These are phyloP conservation scores for Emydocephalus ijimae DNA, from an alignment of 2,113 vertebrate genomes.

Conservation along the genomic window DNA sequence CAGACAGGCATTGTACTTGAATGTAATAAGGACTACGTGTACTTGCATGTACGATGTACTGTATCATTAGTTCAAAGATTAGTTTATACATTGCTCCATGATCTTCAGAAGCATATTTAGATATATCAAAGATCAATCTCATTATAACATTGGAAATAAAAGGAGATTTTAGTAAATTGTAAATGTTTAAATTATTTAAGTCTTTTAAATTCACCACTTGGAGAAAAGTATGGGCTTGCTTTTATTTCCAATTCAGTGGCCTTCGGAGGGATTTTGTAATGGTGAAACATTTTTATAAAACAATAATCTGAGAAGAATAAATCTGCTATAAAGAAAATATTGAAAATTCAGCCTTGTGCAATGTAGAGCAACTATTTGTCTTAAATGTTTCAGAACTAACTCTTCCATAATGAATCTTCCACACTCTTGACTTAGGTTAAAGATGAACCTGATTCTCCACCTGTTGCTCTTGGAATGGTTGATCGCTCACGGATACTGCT, in stretches of 20 bases:
- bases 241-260: background rate
- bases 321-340: background rate
- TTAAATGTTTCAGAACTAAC: background rate
- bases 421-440: constrained; percentile 78
- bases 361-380: background rate
- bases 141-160: constrained; percentile 7
- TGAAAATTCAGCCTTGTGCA: background rate
- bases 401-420: background rate
- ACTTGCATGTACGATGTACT: background rate
- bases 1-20: background rate
- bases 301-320: background rate
- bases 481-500: constrained; percentile 96
- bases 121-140: background rate
- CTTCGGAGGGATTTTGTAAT: background rate
- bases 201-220: background rate
- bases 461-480: constrained; percentile 91
- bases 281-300: background rate
- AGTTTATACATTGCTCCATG: background rate
- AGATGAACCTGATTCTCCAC: constrained; percentile 90
- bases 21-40: background rate
- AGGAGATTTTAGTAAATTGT: background rate
- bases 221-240: background rate
- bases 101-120: background rate
- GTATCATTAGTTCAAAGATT: background rate
- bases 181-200: background rate